A percentile compares a stretch with the other conserved stretches of the same genome.
phyloP scores from a whole-genome alignment of 2,113 vertebrate species.

The Okapia johnstoni region DNA sequence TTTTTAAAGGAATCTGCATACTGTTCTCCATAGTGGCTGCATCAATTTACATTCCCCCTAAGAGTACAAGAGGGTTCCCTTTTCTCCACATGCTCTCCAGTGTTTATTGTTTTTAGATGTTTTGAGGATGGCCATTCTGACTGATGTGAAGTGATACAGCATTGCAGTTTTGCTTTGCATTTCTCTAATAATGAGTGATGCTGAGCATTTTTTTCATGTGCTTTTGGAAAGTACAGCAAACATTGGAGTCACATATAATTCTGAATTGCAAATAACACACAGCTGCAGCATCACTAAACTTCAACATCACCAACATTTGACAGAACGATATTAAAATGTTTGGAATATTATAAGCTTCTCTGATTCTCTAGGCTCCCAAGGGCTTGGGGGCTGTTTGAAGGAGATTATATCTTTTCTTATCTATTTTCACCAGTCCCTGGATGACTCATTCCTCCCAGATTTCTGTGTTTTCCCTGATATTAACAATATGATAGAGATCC shows the following conservation, averaged over 20 bases:
- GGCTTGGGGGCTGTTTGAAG: neutral
- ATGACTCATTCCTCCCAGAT: neutral
- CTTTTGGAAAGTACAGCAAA: neutral
- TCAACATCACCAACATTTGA: neutral
- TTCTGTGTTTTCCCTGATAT: neutral
- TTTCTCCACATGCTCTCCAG: neutral
- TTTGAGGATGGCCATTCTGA: neutral
- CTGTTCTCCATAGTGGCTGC: neutral
- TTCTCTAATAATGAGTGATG: neutral
- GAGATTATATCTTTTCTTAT: neutral
- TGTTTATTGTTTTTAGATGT: neutral
- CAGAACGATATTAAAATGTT: neutral
- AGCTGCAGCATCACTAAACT: neutral
- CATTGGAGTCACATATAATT: neutral
- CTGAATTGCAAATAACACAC: neutral
- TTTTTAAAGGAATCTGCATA: neutral
- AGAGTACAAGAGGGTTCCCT: neutral
- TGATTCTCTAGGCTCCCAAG: neutral
- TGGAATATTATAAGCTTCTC: neutral
- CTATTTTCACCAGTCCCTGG: neutral
- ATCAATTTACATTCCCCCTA: neutral
- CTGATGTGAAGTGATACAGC: neutral
- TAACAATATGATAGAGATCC: neutral
- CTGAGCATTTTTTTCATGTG: neutral
- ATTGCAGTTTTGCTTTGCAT: neutral